phyloP scores from a whole-genome alignment of 2,797 vertebrate genomes.

The Acrocephalus scirpaceus region DNA sequence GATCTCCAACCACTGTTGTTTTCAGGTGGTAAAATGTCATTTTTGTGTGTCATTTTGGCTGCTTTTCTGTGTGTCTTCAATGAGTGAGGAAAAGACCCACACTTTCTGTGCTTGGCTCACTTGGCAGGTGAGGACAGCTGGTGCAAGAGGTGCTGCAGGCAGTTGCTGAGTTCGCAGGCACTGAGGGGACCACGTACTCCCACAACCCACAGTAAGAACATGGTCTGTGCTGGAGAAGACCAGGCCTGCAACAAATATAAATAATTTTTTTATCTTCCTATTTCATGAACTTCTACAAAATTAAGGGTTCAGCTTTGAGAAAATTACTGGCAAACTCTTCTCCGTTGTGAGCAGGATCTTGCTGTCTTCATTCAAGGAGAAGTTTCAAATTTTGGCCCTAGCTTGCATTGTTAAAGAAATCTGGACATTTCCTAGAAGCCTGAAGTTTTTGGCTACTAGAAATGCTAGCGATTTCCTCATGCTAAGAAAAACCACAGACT shows the following conservation, averaged over 20 bases:
- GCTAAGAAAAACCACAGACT: conserved; percentile 34
- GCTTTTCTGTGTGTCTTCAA: neutral
- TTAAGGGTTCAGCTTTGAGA: neutral
- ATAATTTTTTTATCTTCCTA: neutral
- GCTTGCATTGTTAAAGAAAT: neutral
- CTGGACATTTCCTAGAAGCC: conserved; percentile 40
- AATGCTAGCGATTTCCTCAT: conserved; percentile 22
- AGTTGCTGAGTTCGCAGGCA: neutral
- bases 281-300: neutral
- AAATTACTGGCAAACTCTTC: neutral
- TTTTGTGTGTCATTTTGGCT: neutral
- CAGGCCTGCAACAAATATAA: neutral
- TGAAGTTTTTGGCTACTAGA: conserved; percentile 43
- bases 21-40: neutral
- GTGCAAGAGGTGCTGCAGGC: neutral
- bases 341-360: neutral
- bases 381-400: neutral
- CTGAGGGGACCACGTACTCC: accelerated
- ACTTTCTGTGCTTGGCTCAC: neutral
- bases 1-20: neutral
- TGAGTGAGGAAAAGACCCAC: neutral
- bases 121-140: neutral
- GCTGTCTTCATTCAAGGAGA: neutral
- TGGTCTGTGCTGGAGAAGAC: neutral
- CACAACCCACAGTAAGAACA: accelerated